Base-by-base conservation (phyloP, 2,113 vertebrate genomes). In the Sprattus sprattus region DNA sequence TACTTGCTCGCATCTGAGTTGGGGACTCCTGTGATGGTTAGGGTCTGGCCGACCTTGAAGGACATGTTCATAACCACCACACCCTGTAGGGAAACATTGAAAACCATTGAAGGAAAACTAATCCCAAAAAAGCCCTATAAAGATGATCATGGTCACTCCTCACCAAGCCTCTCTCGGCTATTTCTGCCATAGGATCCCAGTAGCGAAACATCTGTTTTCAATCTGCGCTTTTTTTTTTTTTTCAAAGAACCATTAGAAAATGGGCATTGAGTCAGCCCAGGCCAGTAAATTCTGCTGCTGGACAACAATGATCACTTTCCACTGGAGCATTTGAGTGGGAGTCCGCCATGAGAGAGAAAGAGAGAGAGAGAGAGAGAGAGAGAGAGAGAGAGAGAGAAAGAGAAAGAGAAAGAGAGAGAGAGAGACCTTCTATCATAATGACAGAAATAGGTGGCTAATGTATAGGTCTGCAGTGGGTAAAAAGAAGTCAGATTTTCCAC, bases 41-140 rank as follows among this genome's bases (percentile, higher is more conserved):
- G 0, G n/a, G 92, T 95, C 89, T 95, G 94, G 20, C 95, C 95
- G 0, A 89, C 89, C 89, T 95, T 95, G 88, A 96, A 94, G 94
- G 95, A 95, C 95, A 95, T 94, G 83, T 95, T 94, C 88, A 92
- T 90, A 8, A 96, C 11, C 3, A 89, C 22, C 89, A 95, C 85
- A 52, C 86, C 90, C 94, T 95, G 91, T 54, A 54, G 28, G 18
- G 71, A 45, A 67, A 83, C 1, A 20, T 10, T 71, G 50, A 1
- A 2, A 39, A 57, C 39, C 39, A 39, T 39, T 39, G 39, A 39
- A 39, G 39, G 39, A 39, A 39, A 39, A 67, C 22, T 10, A 67
- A 28, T 60, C 13, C 54, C 20, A 32, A 22, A 78, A 45, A 0
- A 39, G 25, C 5, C 16, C 64, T 6, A 83, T 67, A 60, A 9